Conservation (phyloP, 2,888 invertebrate species). For the Diadromus collaris region DNA sequence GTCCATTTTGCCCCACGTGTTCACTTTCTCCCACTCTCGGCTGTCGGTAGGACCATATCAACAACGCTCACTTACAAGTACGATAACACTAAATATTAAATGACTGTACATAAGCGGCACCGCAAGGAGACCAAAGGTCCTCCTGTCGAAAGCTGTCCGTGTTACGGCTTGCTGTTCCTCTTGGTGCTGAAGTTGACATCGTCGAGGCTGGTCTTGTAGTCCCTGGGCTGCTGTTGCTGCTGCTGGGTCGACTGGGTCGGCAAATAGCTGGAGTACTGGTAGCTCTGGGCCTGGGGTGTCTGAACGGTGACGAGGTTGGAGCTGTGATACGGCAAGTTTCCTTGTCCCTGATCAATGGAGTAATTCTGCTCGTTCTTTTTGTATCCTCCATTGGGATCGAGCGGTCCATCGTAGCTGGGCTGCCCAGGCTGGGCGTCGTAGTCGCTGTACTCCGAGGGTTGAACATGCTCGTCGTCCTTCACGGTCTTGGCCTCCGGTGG, state of each 20-base stretch:
- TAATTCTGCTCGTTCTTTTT: constrained; percentile 65
- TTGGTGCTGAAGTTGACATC: constrained; percentile 71
- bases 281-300: constrained; percentile 68
- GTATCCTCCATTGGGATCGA: constrained; percentile 53
- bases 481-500: constrained; percentile 64
- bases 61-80: constrained; percentile 36
- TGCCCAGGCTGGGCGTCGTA: constrained; percentile 67
- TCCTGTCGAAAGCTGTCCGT: not conserved
- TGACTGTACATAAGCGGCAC: constrained; percentile 37
- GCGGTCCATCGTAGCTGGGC: constrained; percentile 57
- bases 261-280: constrained; percentile 71
- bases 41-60: not conserved
- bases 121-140: not conserved
- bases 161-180: constrained; percentile 66
- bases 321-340: constrained; percentile 63
- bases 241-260: constrained; percentile 64
- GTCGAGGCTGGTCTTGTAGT: constrained; percentile 67
- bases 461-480: constrained; percentile 58
- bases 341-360: constrained; percentile 62
- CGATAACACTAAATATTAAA: constrained; percentile 16
- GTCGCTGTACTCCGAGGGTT: constrained; percentile 68
- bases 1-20: too few species aligned
- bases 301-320: constrained; percentile 69
- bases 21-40: too few species aligned
- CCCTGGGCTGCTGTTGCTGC: constrained; percentile 56